Evolutionary conservation across 1,140 invertebrate species (phyloP), one percentile per base, ranked within the genome.

Genomic region (Leptopilina boulardi): DNA sequence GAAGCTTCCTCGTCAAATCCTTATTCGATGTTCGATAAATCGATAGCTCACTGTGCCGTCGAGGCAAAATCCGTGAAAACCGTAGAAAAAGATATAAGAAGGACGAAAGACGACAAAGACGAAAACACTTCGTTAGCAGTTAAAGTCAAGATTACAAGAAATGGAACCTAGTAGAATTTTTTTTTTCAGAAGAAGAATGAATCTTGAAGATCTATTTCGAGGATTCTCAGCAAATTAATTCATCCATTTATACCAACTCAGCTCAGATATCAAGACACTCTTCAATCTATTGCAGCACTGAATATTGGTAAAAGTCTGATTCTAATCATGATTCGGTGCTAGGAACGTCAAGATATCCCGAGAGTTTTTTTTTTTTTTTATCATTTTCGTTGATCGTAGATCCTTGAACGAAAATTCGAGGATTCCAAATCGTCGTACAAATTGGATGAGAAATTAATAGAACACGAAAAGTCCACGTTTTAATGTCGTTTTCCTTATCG

Each of bases 371-470:
- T 51, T 5, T 30, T 30, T 5, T 30, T 59, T 66, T 66, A 66
- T 66, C 59, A 26, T 66, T 30, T 26, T 4, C 11, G 6, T 66
- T 30, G 59, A 66, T 66, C 47, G 47, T 6, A 18, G 47, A 18
- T 51, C 18, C 23, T 66, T 15, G 23, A 66, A 23, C 59, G 9
- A 26, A 26, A 23, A 30, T 30, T 30, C 59, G 8, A 66, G 21
- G 26, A 18, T 30, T 30, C 21, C 1, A 66, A 71, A 79, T 83
- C 70, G 4, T 66, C 18, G 59, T 76, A 75, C 75, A 77, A 74
- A 82, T 80, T 79, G 75, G 47, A 80, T 77, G 74, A 78, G 51
- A 75, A 80, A 75, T 83, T 83, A 77, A 83, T 80, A 81, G 77
- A 41, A 76, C 54, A 66, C 66, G 76, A 76, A 75, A 76, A 47